phyloP scores from a whole-genome alignment of 2,888 invertebrate genomes.

The Perithous albicinctus region DNA sequence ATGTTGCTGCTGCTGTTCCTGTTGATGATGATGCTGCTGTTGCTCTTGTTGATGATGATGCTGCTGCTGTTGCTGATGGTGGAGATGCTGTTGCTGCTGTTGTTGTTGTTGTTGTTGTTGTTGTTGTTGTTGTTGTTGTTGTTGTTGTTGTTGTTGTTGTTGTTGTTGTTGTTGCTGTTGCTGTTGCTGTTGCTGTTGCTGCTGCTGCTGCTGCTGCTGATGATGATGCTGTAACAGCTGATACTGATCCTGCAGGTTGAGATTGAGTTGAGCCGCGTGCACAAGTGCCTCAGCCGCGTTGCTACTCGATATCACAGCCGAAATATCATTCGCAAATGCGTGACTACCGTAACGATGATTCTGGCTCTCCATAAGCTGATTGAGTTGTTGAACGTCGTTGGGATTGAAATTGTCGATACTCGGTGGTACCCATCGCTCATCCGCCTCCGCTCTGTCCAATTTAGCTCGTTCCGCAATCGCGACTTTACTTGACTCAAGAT shows the following conservation, averaged over 20 bases:
- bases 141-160: constrained; percentile 45
- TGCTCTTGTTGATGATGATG: constrained; percentile 65
- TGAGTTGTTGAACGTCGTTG: constrained; percentile 78
- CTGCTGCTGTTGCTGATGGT: constrained; percentile 71
- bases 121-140: constrained; percentile 73
- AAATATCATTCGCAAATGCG: constrained; percentile 78
- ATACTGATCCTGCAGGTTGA: constrained; percentile 81
- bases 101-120: constrained; percentile 63
- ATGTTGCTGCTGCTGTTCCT: constrained; percentile 67
- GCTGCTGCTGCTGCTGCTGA: constrained; percentile 62
- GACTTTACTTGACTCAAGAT: constrained; percentile 83
- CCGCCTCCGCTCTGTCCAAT: constrained; percentile 85
- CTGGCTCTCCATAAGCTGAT: constrained; percentile 80
- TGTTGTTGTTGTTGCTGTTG: constrained; percentile 74
- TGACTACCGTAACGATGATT: constrained; percentile 80
- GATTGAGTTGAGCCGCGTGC: constrained; percentile 77
- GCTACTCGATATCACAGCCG: constrained; percentile 74
- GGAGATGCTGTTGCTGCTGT: constrained; percentile 66
- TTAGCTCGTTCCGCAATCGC: constrained; percentile 83
- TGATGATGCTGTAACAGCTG: constrained; percentile 74
- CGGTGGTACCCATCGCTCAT: constrained; percentile 89
- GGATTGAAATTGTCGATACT: constrained; percentile 83
- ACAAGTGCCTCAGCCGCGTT: constrained; percentile 75
- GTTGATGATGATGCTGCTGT: constrained; percentile 72
- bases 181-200: constrained; percentile 65